phyloP scores from a whole-genome alignment of 2,113 vertebrate genomes.

The Anthoscopus minutus region DNA sequence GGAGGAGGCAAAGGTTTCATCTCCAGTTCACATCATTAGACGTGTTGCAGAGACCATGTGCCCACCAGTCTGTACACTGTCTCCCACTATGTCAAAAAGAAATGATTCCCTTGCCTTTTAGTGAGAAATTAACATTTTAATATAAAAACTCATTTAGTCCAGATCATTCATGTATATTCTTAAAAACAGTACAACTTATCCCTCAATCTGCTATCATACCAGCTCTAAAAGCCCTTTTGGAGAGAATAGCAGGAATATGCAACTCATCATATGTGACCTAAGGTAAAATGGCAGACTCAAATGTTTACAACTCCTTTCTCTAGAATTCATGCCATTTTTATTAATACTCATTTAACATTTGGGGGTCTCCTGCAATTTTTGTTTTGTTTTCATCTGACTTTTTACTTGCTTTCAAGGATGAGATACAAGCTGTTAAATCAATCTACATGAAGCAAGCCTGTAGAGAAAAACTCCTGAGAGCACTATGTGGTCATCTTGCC shows the following conservation, averaged over 20 bases:
- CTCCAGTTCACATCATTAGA: background rate
- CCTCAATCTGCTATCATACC: background rate
- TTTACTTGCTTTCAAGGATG: background rate
- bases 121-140: background rate
- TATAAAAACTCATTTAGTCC: background rate
- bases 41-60: background rate
- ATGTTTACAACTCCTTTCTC: background rate
- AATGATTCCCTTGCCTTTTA: background rate
- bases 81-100: accelerated
- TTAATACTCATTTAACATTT: background rate
- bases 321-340: background rate
- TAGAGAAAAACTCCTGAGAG: background rate
- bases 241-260: background rate
- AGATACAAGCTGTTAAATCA: background rate
- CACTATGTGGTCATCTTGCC: background rate
- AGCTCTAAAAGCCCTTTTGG: background rate
- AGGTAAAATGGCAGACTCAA: background rate
- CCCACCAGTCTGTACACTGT: background rate
- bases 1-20: background rate
- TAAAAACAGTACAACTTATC: background rate
- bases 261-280: background rate
- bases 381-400: background rate
- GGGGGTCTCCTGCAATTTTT: background rate
- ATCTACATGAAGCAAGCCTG: background rate
- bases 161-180: background rate